Conservation (phyloP, 2,888 invertebrate species). For the Antitype chi region DNA sequence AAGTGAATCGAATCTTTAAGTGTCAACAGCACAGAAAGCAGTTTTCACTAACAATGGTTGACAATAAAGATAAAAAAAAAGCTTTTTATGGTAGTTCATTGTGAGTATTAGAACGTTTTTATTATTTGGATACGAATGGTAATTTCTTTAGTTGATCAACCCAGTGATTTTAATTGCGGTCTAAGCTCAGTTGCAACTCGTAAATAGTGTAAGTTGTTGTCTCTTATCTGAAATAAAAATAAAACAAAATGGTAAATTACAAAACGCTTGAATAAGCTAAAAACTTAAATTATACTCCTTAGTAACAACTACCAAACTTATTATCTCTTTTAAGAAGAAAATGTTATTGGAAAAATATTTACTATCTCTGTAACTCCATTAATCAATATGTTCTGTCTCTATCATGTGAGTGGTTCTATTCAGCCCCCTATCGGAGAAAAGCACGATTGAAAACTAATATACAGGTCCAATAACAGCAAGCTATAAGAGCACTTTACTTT, state of each 20-base stretch:
- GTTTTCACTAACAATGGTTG: not conserved
- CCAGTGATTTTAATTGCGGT: not conserved
- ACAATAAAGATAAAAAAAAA: no score
- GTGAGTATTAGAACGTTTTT: not conserved
- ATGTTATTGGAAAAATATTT: no score
- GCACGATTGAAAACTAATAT: constrained; percentile 7
- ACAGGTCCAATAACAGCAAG: not conserved
- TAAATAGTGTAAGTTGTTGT: not conserved
- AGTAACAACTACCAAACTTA: not conserved
- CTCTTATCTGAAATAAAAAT: not conserved
- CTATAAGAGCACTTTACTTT: not conserved
- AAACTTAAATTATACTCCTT: not conserved
- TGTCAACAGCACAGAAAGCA: not conserved
- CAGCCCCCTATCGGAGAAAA: constrained; percentile 7
- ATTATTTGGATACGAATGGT: no score
- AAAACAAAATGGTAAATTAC: not conserved
- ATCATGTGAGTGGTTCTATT: constrained; percentile 11
- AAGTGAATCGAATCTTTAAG: not conserved
- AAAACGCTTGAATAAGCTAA: not conserved
- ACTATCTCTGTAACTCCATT: not conserved
- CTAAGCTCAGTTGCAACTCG: not conserved
- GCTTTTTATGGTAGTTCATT: not conserved
- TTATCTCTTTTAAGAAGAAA: no score
- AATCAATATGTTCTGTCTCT: not conserved
- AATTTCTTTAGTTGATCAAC: not conserved